Base-by-base conservation (phyloP, 2,113 vertebrate genomes). In the Origma solitaria region DNA sequence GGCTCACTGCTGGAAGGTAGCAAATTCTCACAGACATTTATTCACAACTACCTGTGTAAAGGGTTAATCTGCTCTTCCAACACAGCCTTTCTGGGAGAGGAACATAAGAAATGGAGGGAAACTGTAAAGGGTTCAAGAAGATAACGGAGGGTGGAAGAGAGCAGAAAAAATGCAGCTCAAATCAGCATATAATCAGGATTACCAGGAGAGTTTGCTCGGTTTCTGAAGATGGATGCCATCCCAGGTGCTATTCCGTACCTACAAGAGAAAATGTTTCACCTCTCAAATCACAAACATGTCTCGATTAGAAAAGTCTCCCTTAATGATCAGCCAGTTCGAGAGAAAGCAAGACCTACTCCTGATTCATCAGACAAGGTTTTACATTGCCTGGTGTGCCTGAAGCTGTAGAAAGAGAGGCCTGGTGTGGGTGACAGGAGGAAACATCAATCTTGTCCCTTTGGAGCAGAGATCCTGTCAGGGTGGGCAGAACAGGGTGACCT, bases 371-470 rank as follows among this genome's bases (percentile, higher is more conserved):
- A 10, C 57, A 56, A 50, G 20, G 17, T 80, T 19, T 58, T 23
- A 49, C 27, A 7, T 5, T 16, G 40, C 11, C 51, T 37, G n/a
- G 4, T 64, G 16, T 18, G 50, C 58, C 30, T 69, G 71, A 33
- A 60, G 76, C 15, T 22, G 24, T 20, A 19, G 23, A 71, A 75
- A 53, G 45, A 56, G 31, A 69, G 53, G 33, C 8, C 27, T 53
- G 76, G 40, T n/a, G 56, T 1, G 16, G 54, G 53, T 8, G 38
- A 27, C 31, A 27, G 60, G 15, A 38, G 38, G 40, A 47, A 58
- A 16, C 50, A 60, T 16, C 1, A 2, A 10, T 13, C 61, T 20
- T 1, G 0, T 54, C 35, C 30, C 18, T 47, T 28, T 14, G 65
- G 31, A 72, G 37, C 54, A 70, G 64, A 81, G 30, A 24, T 37